phyloP scores from a whole-genome alignment of 1,140 invertebrate genomes.

The Gonioctena quinquepunctata region DNA sequence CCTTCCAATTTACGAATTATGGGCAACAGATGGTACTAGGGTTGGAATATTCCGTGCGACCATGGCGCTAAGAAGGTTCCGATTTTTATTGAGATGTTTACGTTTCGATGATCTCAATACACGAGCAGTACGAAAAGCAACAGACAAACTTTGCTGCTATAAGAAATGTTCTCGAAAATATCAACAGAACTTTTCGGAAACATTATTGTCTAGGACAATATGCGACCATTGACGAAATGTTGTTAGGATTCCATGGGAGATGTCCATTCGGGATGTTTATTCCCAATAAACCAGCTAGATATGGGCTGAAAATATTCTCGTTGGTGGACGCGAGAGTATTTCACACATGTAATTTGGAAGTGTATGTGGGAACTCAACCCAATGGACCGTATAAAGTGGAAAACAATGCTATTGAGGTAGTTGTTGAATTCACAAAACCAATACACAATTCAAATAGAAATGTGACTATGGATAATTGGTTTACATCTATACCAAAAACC shows the following conservation, averaged over 20 bases:
- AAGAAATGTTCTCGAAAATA: not conserved
- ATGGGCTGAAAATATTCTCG: not conserved
- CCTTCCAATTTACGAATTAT: not conserved
- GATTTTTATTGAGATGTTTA: conserved; percentile 6
- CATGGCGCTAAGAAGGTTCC: conserved; percentile 11
- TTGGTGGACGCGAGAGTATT: not conserved
- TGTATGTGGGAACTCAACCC: conserved; percentile 5
- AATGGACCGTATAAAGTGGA: not conserved
- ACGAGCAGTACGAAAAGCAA: not conserved
- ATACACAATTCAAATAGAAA: conserved; percentile 42
- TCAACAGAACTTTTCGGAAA: not conserved
- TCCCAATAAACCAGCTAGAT: conserved; percentile 6
- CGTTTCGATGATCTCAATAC: conserved; percentile 14
- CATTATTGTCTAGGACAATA: not conserved
- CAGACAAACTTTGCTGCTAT: conserved; percentile 4
- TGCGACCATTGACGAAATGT: conserved; percentile 9
- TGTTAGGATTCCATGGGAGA: not conserved
- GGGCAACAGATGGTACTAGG: conserved; percentile 1
- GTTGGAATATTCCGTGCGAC: not conserved
- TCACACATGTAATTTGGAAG: conserved; percentile 2
- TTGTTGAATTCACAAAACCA: conserved; percentile 23
- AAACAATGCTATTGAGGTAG: not conserved
- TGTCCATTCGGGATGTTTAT: conserved; percentile 14
- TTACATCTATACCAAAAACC: not conserved
- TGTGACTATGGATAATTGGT: conserved; percentile 43